Conservation (phyloP, 2,113 vertebrate species). For the Atractosteus spatula region DNA sequence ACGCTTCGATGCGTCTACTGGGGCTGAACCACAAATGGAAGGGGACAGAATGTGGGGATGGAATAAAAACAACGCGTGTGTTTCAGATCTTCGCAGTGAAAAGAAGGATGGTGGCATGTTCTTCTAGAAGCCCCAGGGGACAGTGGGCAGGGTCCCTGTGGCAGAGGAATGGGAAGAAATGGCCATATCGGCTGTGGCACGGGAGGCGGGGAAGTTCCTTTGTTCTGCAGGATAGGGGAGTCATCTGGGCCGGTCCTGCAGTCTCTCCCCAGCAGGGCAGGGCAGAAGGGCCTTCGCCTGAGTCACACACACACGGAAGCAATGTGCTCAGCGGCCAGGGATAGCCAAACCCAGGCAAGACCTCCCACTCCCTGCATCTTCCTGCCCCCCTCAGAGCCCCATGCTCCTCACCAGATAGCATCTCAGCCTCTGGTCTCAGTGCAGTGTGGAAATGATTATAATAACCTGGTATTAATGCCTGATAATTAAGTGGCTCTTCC, state of each 20-base stretch:
- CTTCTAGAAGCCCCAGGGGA: not conserved
- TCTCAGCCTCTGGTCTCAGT: not conserved
- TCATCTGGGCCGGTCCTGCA: not conserved
- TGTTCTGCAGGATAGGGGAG: slow-evolving; percentile 23
- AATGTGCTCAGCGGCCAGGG: slow-evolving; percentile 19
- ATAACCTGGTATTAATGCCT: slow-evolving; percentile 3
- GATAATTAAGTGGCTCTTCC: not conserved
- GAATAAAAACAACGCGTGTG: too few relatives aligned
- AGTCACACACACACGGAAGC: too few relatives aligned
- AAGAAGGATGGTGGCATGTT: too few relatives aligned
- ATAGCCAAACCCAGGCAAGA: slow-evolving; percentile 33
- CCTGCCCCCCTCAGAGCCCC: slow-evolving; percentile 23
- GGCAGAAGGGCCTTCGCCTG: too few relatives aligned
- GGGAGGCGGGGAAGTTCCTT: slow-evolving; percentile 29
- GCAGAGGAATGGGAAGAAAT: slow-evolving; percentile 18
- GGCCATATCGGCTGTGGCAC: not conserved
- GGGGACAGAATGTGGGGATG: too few relatives aligned
- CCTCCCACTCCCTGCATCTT: slow-evolving; percentile 22
- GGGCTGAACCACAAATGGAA: too few relatives aligned
- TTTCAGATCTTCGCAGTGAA: too few relatives aligned
- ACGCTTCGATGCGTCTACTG: too few relatives aligned
- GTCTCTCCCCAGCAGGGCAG: slow-evolving; percentile 10
- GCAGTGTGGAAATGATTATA: slow-evolving; percentile 36
- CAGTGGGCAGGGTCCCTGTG: slow-evolving; percentile 25
- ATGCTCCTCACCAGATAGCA: slow-evolving; percentile 7